Base-by-base conservation (phyloP, 2,797 vertebrate species). In the Alca torda region DNA sequence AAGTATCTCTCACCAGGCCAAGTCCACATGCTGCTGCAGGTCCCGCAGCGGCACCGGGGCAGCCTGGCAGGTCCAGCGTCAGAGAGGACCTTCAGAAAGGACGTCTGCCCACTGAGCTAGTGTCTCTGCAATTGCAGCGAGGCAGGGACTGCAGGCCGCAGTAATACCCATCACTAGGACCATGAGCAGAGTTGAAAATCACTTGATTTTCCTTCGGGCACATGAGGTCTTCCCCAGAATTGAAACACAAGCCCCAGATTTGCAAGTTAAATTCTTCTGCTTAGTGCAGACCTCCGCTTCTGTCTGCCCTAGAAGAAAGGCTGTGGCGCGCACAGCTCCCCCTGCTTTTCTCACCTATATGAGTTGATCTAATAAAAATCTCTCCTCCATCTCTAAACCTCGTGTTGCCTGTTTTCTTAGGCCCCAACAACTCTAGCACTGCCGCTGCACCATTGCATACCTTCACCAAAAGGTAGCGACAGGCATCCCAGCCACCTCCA, bases 181-280 rank as follows among this genome's bases (percentile, higher is more conserved):
- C 59, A 59, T 0, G 0, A 82, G 45, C n/a, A 67, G 67, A 80
- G 51, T 0, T 25, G 69, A 54, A 69, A 41, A 48, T 5, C 61
- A 70, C 20, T 0, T 35, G 48, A 21, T 18, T 43, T 80, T 19
- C 31, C 83, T 51, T 37, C 68, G 92, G 83, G 56, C 60, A 80
- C n/a, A 10, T 6, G 20, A 77, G 56, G 18, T 78, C 77, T 0
- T 88, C 39, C 43, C 21, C 65, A 54, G 65, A 74, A 35, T 3
- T 64, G 68, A 13, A 69, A 41, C 4, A 76, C 54, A 76, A 93
- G 35, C 35, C 53, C 24, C 45, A 78, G 41, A 23, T 15, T 67
- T 28, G 12, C 25, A 81, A 33, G 61, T 12, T 50, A 7, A 72
- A 84, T 39, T 63, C 17, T 48, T 31, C 61, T 72, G 69, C 53